Percentiles rank a stretch among this genome's conserved stretches.
These are phyloP conservation scores for Silurus lanzhouensis DNA, from an alignment of 2,797 vertebrate genomes.

Conservation along the genomic window DNA sequence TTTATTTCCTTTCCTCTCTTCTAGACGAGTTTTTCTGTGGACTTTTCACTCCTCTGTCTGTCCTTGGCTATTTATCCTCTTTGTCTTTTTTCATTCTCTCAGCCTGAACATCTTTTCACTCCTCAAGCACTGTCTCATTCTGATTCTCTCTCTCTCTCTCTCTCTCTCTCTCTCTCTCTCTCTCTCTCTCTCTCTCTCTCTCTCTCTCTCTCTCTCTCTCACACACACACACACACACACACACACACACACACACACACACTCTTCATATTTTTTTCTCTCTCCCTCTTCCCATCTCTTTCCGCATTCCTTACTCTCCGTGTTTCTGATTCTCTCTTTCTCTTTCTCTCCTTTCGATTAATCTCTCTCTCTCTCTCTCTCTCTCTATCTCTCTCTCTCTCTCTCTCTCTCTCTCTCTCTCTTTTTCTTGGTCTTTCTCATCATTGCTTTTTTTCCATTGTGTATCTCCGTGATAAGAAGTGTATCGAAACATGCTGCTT, in stretches of 20 bases:
- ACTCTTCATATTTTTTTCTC: no score
- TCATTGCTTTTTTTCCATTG: not conserved
- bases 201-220: no score
- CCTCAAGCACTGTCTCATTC: slow-evolving; percentile 1
- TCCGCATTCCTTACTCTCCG: no score
- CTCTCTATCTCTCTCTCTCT: not conserved
- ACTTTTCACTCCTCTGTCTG: not conserved
- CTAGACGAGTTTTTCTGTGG: not conserved
- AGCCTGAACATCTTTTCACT: not conserved
- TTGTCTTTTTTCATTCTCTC: not conserved
- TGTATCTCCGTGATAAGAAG: slow-evolving; percentile 33
- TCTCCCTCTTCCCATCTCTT: no score
- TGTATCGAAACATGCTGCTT: slow-evolving; percentile 37
- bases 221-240: not conserved
- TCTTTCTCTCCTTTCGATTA: no score
- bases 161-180: no score
- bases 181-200: no score
- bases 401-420: no score
- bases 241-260: no score
- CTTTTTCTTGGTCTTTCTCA: no score
- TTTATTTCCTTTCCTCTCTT: not conserved
- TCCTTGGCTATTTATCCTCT: slow-evolving; percentile 3
- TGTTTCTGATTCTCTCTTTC: no score
- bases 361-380: not conserved
- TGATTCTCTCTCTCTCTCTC: no score